phyloP scores from a whole-genome alignment of 2,888 invertebrate species.

The Phortica okadai region DNA sequence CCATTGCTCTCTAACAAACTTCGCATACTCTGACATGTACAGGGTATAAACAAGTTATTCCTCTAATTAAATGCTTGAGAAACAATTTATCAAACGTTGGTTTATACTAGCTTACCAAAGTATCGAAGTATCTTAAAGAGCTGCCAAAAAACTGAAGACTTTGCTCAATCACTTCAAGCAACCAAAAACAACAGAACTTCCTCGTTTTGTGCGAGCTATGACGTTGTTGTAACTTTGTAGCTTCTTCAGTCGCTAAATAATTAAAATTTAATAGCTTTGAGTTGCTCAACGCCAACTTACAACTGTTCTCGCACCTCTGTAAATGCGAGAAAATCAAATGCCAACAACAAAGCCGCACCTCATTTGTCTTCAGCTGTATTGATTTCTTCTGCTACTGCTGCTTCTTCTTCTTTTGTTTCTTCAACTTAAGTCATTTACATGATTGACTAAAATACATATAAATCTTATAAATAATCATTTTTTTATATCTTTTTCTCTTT shows the following conservation, averaged over 20 bases:
- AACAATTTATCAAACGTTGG: too few species aligned
- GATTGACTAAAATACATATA: neutral
- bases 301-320: neutral
- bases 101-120: too few species aligned
- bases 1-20: too few species aligned
- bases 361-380: neutral
- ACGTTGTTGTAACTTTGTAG: neutral
- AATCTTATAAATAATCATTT: neutral
- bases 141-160: neutral
- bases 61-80: too few species aligned
- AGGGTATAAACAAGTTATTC: too few species aligned
- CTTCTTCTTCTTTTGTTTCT: neutral
- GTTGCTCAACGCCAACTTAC: neutral
- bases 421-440: neutral
- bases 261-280: neutral
- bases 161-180: neutral
- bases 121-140: too few species aligned
- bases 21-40: too few species aligned
- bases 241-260: neutral
- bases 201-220: neutral
- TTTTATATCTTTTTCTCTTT: neutral
- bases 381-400: neutral
- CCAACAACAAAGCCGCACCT: neutral
- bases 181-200: neutral
- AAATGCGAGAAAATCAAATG: neutral